phyloP scores from a whole-genome alignment of 2,797 vertebrate genomes.

The Poecilia wingei region DNA sequence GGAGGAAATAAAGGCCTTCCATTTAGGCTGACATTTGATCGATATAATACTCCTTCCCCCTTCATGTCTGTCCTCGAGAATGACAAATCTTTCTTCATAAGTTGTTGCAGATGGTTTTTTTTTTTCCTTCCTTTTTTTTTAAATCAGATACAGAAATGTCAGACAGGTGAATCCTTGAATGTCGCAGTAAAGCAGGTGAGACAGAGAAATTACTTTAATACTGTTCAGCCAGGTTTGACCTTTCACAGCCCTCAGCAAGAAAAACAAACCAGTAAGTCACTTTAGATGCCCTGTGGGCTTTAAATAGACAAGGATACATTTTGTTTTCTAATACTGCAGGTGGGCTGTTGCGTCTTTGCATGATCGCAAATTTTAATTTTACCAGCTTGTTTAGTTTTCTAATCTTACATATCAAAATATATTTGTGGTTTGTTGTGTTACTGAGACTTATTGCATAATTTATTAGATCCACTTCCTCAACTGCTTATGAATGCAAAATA shows the following conservation, averaged over 20 bases:
- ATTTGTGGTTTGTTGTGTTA: neutral
- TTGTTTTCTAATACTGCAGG: neutral
- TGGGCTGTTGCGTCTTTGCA: neutral
- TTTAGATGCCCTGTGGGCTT: neutral
- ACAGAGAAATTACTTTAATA: conserved; percentile 9
- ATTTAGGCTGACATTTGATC: conserved; percentile 16
- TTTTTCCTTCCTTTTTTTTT: neutral
- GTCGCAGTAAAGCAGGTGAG: neutral
- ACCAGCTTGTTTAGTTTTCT: neutral
- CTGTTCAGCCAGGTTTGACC: conserved; percentile 11
- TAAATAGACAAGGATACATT: neutral
- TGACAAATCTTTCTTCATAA: conserved; percentile 21
- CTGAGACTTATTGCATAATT: neutral
- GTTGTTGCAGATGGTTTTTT: neutral
- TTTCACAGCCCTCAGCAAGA: neutral
- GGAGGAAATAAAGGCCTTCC: conserved; percentile 15
- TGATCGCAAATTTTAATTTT: neutral
- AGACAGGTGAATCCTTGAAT: conserved; percentile 16
- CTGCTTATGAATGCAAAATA: neutral
- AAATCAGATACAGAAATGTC: conserved; percentile 19
- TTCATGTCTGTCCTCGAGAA: neutral
- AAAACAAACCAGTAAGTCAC: neutral
- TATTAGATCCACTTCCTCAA: neutral
- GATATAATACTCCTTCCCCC: conserved; percentile 12
- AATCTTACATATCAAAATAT: neutral